Base-by-base conservation (phyloP, 2,888 invertebrate genomes). In the Drosophila hamatofila region DNA sequence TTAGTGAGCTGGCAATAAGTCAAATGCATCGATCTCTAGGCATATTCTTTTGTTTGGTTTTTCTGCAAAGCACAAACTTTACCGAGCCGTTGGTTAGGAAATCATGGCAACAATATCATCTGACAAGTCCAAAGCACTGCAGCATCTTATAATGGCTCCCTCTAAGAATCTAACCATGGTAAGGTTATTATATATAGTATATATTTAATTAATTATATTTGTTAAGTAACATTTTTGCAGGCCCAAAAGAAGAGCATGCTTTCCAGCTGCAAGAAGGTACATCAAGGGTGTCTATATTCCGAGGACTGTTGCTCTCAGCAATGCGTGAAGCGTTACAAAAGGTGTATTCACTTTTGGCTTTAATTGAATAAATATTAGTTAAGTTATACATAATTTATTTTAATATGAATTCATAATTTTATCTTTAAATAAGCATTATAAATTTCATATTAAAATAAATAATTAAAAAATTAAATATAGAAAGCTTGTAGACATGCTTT, bases 291-390 rank as follows among this genome's bases (percentile, higher is more conserved):
- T 1, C 12, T 12, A 1, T 25, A 25, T 14, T 33, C 42, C 11
- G 44, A 44, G 35, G 25, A 61, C 3, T 61, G 60, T 7, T 63
- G 48, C 30, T 18, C 39, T 0, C 30, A 7, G 30, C 60, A 63
- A 1, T 16, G 60, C 12, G 9, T 33, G 18, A 61, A 33, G 25
- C 14, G 7, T 2, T 33, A 60, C 25, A 60, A 60, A 3, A 52
- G 54, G 4, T 61, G 55, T 14, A 6, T 25, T 11, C 30, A 48
- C n/a, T 30, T 23, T 3, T 58, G n/a, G 46, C 9, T 7, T 21
- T 57, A n/a, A 60, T 30, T 21, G 3, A 21, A 18, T n/a, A 30
- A 30, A 39, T n/a, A 39, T 39, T 39, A 39, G 9, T n/a, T 18
- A 39, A 18, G 5, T 41, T 18, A 11, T 41, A 11, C 18, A 18